Evolutionary conservation across 2,888 invertebrate species (phyloP).

Genomic region (Nephrocerus scutellatus): DNA sequence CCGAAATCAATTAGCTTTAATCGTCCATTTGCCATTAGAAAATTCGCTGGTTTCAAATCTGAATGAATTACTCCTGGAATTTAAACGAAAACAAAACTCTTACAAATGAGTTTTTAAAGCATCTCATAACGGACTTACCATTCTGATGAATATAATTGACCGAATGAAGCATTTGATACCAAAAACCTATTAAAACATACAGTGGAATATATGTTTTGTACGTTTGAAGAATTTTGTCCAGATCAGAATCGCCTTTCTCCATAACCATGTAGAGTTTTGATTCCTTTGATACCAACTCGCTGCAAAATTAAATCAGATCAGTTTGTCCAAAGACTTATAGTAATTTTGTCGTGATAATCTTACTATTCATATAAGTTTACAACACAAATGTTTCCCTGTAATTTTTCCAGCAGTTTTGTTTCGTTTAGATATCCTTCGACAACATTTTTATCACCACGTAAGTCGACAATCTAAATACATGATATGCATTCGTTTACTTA

Average conservation of each 20-base stretch:
- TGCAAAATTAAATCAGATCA: slow-evolving; percentile 48
- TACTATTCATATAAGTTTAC: slow-evolving; percentile 82
- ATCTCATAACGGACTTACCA: slow-evolving; percentile 55
- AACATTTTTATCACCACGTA: slow-evolving; percentile 64
- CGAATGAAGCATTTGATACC: slow-evolving; percentile 88
- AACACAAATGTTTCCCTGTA: slow-evolving; percentile 77
- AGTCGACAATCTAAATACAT: slow-evolving; percentile 68
- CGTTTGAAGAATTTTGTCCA: slow-evolving; percentile 66
- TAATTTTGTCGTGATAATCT: too few relatives aligned
- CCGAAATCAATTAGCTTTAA: slow-evolving; percentile 97
- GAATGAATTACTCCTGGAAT: slow-evolving; percentile 84
- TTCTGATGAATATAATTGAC: slow-evolving; percentile 85
- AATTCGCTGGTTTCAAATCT: slow-evolving; percentile 95
- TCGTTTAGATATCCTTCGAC: slow-evolving; percentile 83
- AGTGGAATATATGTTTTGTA: slow-evolving; percentile 57
- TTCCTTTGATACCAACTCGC: slow-evolving; percentile 61
- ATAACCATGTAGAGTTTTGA: slow-evolving; percentile 75
- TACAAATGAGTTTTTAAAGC: too few relatives aligned
- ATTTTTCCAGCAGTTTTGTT: slow-evolving; percentile 68
- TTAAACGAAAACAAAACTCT: neutral
- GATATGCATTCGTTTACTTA: slow-evolving; percentile 23
- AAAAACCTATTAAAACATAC: slow-evolving; percentile 78
- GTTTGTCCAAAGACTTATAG: too few relatives aligned
- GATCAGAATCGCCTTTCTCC: slow-evolving; percentile 89
- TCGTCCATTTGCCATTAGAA: slow-evolving; percentile 75